Percentiles rank a stretch among this genome's conserved stretches.
Conservation (phyloP, 2,888 invertebrate genomes). For the Rhagium mordax region DNA sequence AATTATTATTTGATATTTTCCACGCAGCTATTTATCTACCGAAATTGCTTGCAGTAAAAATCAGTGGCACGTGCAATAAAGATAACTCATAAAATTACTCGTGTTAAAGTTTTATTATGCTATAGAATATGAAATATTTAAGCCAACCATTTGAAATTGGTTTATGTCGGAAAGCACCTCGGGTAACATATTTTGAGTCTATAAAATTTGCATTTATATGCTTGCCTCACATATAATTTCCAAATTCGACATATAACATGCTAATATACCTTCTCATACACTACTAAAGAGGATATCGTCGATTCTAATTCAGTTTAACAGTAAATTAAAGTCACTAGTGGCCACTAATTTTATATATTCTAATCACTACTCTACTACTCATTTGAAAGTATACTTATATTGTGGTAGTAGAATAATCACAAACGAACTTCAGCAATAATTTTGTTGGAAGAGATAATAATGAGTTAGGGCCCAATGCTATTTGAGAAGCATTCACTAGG, state of each 20-base stretch:
- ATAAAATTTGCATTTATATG: slow-evolving; percentile 20
- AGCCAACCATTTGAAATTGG: not conserved
- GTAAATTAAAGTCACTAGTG: no score
- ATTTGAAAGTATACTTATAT: no score
- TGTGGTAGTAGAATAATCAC: no score
- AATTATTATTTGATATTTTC: no score
- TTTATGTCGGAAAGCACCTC: not conserved
- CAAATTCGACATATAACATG: not conserved
- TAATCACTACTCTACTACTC: no score
- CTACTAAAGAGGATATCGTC: not conserved
- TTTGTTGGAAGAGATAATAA: no score
- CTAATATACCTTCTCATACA: not conserved
- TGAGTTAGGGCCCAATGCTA: no score
- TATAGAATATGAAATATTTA: slow-evolving; percentile 15
- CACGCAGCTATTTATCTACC: not conserved
- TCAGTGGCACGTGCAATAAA: not conserved
- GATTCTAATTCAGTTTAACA: no score
- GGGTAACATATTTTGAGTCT: slow-evolving; percentile 10
- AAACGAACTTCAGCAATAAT: no score
- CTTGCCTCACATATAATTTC: not conserved
- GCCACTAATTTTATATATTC: no score
- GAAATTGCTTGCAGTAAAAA: not conserved
- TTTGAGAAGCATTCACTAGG: no score
- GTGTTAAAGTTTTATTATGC: slow-evolving; percentile 15
- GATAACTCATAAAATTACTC: slow-evolving; percentile 9